Evolutionary conservation across 2,797 vertebrate species (phyloP), one percentile per base, ranked within the genome.

Genomic region (Lagocephalus sceleratus): DNA sequence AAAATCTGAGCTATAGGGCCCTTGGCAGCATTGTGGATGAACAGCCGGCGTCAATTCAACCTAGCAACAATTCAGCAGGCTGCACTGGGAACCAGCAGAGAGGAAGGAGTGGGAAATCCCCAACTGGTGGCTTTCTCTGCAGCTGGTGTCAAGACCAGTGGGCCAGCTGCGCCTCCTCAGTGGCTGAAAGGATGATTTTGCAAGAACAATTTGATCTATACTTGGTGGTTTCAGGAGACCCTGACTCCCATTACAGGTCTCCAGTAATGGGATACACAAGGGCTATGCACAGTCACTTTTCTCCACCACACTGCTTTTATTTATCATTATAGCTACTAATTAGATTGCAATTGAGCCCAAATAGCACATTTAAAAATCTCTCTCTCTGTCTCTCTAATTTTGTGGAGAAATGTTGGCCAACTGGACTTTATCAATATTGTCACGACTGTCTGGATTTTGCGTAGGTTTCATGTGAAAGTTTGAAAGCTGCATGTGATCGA

Each of bases 71-170:
- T 80, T 79, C 79, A 85, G 75, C 77, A 64, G 68, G 54, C 76
- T 54, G 75, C 73, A 62, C 57, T 56, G 67, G 62, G 67, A 78
- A 68, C 71, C 74, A 55, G 56, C 5, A 62, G 60, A 80, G 77
- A 75, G 63, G 76, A 76, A 79, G 74, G 59, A 80, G 82, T 67
- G 62, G 83, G 81, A 84, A 87, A 83, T 85, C 75, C 70, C 63
- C 26, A 60, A 79, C 83, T 86, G 86, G 73, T 77, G 81, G 76
- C 52, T 68, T 52, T 77, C 72, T 79, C 75, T 82, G 66, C 83
- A 86, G 82, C 84, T 86, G 86, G 80, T 78, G 78, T 58, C 5
- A 35, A 51, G 76, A 58, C 61, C 59, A 57, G 47, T 17, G 35
- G 20, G 62, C 68, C 85, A 86, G 85, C 81, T 87, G 85, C 55